Percentiles rank a stretch among this genome's conserved stretches.
phyloP scores from a whole-genome alignment of 2,113 vertebrate genomes.

The Aegotheles bennettii region DNA sequence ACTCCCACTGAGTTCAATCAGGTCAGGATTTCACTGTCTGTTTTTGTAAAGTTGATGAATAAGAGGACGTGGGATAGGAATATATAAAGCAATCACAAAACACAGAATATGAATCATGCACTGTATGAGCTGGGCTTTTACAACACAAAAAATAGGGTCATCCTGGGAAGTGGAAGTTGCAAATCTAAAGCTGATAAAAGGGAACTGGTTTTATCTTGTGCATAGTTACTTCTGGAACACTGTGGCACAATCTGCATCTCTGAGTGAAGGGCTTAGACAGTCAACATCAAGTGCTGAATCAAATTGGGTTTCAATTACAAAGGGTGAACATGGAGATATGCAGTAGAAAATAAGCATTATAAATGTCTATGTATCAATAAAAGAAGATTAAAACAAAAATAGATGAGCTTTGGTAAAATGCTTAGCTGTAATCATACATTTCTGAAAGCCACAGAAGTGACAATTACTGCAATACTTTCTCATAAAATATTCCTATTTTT shows the following conservation, averaged over 20 bases:
- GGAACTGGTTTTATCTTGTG: fast-evolving
- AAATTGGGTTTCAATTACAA: not conserved
- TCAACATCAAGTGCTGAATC: not conserved
- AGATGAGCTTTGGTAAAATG: not conserved
- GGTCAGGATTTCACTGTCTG: not conserved
- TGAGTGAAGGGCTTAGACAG: not conserved
- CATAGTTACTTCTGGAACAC: not conserved
- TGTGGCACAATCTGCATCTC: not conserved
- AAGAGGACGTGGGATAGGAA: not conserved
- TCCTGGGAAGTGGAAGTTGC: not conserved
- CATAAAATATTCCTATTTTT: not conserved
- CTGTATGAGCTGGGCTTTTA: not conserved
- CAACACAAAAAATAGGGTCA: not conserved
- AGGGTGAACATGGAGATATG: not conserved
- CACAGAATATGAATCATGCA: not conserved
- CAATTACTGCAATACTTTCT: not conserved
- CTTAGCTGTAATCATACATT: not conserved
- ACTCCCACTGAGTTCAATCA: not conserved
- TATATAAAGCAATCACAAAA: not conserved
- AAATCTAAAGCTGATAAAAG: not conserved
- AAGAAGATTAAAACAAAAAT: not conserved
- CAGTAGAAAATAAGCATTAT: not conserved
- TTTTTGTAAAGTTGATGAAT: slow-evolving; percentile 5
- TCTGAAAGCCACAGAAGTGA: not conserved
- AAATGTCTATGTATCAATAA: not conserved